Evolutionary conservation across 2,797 vertebrate genomes (phyloP), one percentile per base, ranked within the genome.

Genomic region (Myotis myotis): DNA sequence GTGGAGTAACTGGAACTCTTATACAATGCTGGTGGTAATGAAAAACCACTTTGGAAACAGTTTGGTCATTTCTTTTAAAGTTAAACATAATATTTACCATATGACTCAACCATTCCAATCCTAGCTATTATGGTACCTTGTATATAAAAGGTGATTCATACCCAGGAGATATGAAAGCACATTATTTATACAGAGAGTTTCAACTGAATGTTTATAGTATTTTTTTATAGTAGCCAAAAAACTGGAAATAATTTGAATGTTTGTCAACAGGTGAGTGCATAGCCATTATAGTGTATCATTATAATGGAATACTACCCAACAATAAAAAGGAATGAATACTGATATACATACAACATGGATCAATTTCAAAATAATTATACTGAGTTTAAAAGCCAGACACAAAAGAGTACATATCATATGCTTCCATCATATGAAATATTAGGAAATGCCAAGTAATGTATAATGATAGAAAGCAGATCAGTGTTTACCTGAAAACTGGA

Each of bases 31-130:
- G 16, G 11, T 36, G 23, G 41, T 55, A 75, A 86, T 51, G 41
- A 82, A 76, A 71, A 92, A 49, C 8, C 62, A 76, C 25, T 91
- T 47, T 87, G 53, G 83, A 94, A 92, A 20, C 17, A 72, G 53
- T 62, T 51, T 60, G 16, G 16, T 89, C 51, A 17, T 60, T 92
- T 92, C n/a, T 72, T 92, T 47, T 28, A 85, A 60, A 70, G 19
- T 92, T 83, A 71, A 70, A 82, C 0, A 71, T 86, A 19, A 15
- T 89, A 25, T 90, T 85, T 95, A 38, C 28, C 41, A 25, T 72
- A 28, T 33, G 28, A 41, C 19, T 33, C 41, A 70, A 30, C 30
- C 49, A 87, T 91, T 75, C 38, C 57, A 75, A 33, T 36, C 12
- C 12, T 80, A 38, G 25, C 20, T 57, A 75, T 68, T 68, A 62